These are phyloP conservation scores for Emys orbicularis DNA, from an alignment of 2,797 vertebrate genomes.

Conservation along the genomic window DNA sequence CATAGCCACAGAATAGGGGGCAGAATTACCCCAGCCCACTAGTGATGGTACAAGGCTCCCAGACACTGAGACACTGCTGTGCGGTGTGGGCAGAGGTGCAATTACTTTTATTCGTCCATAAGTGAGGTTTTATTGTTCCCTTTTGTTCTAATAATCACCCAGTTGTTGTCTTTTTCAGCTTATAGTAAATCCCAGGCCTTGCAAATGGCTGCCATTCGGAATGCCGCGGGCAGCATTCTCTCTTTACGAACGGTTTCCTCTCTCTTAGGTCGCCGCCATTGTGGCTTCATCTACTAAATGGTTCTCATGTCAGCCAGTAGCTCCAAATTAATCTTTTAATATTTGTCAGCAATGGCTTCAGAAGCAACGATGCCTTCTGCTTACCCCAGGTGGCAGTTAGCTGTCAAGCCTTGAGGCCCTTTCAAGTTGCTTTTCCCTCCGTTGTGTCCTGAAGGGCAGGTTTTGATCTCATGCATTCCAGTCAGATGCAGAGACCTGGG, in stretches of 20 bases:
- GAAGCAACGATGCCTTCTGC: rapidly evolving
- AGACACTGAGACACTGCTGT: not conserved
- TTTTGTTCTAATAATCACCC: constrained; percentile 45
- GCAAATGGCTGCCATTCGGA: constrained; percentile 6
- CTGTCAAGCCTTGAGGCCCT: not conserved
- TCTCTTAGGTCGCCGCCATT: not conserved
- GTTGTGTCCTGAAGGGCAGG: not conserved
- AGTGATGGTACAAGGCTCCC: not conserved
- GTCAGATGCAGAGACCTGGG: not conserved
- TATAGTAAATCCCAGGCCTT: not conserved
- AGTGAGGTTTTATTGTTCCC: not conserved
- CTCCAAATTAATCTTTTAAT: rapidly evolving
- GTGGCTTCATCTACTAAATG: not conserved
- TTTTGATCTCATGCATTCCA: not conserved
- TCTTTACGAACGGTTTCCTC: not conserved
- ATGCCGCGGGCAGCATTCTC: not conserved
- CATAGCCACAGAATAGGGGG: not conserved
- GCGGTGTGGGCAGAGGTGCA: not conserved
- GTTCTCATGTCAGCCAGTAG: rapidly evolving
- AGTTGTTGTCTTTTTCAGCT: constrained; percentile 19
- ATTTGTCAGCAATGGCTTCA: not conserved
- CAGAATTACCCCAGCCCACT: not conserved
- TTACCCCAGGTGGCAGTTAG: rapidly evolving
- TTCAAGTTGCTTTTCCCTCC: not conserved
- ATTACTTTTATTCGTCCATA: constrained; percentile 29